Conservation (phyloP, 1,140 invertebrate species). For the Bradynema listronoti region DNA sequence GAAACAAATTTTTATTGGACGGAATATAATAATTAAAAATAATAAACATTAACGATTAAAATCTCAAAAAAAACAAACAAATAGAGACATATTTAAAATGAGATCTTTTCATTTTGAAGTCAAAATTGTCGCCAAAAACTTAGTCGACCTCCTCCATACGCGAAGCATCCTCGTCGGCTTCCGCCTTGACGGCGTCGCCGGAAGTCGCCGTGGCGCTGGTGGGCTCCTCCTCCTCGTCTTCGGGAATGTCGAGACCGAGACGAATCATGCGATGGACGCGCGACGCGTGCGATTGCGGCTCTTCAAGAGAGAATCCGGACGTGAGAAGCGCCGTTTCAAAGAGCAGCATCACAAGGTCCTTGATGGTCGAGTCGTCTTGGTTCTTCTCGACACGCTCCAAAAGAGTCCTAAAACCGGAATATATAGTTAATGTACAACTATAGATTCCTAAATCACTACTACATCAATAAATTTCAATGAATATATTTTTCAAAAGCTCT, state of each 20-base stretch:
- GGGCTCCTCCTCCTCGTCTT: constrained; percentile 72
- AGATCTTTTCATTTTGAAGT: no score
- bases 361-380: constrained; percentile 93
- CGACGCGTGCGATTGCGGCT: constrained; percentile 66
- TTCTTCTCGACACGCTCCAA: constrained; percentile 83
- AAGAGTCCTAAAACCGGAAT: constrained; percentile 63
- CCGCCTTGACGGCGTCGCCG: constrained; percentile 66
- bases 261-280: constrained; percentile 81
- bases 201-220: constrained; percentile 65
- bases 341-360: constrained; percentile 80
- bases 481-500: no score
- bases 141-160: constrained; percentile 99
- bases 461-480: no score
- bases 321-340: constrained; percentile 83
- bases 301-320: constrained; percentile 82
- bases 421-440: neutral
- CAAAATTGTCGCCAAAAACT: no score
- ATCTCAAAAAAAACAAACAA: no score
- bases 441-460: no score
- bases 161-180: constrained; percentile 84
- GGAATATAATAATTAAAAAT: no score
- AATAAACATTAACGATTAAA: no score
- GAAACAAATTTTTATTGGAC: no score
- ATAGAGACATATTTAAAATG: no score
- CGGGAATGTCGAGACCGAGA: constrained; percentile 74